A percentile compares a stretch with the other conserved stretches of the same genome.
These are phyloP conservation scores for Plutella xylostella DNA, from an alignment of 2,888 invertebrate species.

Conservation along the genomic window DNA sequence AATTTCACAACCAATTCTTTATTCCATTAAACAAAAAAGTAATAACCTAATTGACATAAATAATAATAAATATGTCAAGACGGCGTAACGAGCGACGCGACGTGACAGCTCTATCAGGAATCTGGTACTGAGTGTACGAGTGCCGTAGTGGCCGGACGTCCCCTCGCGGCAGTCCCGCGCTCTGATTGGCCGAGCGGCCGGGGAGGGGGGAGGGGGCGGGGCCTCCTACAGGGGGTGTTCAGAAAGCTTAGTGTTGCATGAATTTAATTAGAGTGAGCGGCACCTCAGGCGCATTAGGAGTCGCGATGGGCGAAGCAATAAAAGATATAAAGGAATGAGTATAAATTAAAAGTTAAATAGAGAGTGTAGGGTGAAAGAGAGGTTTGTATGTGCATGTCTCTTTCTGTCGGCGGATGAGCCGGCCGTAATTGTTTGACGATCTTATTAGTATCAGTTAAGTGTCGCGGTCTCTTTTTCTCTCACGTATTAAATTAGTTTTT, in stretches of 20 bases:
- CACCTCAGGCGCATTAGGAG: slow-evolving; percentile 70
- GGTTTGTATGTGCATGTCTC: slow-evolving; percentile 20
- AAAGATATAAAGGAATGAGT: slow-evolving; percentile 72
- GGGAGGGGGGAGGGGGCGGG: slow-evolving; percentile 30
- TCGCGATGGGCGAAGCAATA: slow-evolving; percentile 70
- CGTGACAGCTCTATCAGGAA: slow-evolving; percentile 66
- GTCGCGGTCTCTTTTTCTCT: slow-evolving; percentile 65
- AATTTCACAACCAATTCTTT: slow-evolving; percentile 67
- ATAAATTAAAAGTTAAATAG: slow-evolving; percentile 72
- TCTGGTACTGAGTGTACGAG: slow-evolving; percentile 48
- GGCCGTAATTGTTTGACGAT: slow-evolving; percentile 69
- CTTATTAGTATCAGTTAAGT: slow-evolving; percentile 71
- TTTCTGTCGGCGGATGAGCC: slow-evolving; percentile 38
- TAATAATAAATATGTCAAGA: slow-evolving; percentile 69
- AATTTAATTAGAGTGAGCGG: slow-evolving; percentile 69
- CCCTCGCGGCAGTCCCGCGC: slow-evolving; percentile 22
- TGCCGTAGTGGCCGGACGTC: slow-evolving; percentile 23
- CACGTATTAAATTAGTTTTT: slow-evolving; percentile 67
- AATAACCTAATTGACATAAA: slow-evolving; percentile 70
- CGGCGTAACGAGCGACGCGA: slow-evolving; percentile 64
- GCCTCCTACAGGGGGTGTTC: slow-evolving; percentile 31
- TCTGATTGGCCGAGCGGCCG: slow-evolving; percentile 31
- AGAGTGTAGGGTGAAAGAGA: slow-evolving; percentile 41
- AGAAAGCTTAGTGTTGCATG: slow-evolving; percentile 66
- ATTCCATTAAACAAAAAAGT: slow-evolving; percentile 69